A percentile compares a stretch with the other conserved stretches of the same genome.
Conservation (phyloP, 2,888 invertebrate genomes). For the Margaritifera margaritifera region DNA sequence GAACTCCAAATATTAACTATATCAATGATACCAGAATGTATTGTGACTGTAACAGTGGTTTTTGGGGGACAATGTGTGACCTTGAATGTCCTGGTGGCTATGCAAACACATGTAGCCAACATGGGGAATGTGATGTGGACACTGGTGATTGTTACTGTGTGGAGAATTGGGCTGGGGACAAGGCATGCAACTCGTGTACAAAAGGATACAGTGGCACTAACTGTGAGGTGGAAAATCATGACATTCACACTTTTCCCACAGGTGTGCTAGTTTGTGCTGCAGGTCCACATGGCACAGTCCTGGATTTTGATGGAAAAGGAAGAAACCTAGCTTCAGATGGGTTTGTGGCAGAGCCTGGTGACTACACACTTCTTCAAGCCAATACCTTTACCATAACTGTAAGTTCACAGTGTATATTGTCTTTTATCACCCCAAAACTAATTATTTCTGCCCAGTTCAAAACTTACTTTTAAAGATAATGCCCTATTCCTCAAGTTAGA, state of each 20-base stretch:
- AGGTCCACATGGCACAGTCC: conserved; percentile 6
- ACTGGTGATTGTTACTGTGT: conserved; percentile 38
- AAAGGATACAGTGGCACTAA: conserved; percentile 30
- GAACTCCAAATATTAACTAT: conserved; percentile 1
- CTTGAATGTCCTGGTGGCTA: conserved; percentile 29
- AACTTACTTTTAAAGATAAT: too few species aligned
- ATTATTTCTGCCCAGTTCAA: too few species aligned
- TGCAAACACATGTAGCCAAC: conserved; percentile 31
- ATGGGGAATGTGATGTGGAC: conserved; percentile 37
- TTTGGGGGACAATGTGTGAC: conserved; percentile 39
- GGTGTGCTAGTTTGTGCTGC: conserved; percentile 8
- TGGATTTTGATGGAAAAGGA: conserved; percentile 15
- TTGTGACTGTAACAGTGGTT: conserved; percentile 36
- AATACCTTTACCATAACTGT: too few species aligned
- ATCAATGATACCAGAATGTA: conserved; percentile 1
- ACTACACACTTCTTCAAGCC: too few species aligned
- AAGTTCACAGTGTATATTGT: too few species aligned
- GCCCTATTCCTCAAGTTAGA: too few species aligned
- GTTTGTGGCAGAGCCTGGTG: too few species aligned
- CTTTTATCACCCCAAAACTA: too few species aligned
- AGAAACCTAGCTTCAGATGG: background rate
- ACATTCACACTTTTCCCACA: conserved; percentile 9
- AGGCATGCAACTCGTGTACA: conserved; percentile 27
- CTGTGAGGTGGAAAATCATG: conserved; percentile 22
- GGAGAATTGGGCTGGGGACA: conserved; percentile 10